A percentile compares a stretch with the other conserved stretches of the same genome.
phyloP scores from a whole-genome alignment of 1,140 invertebrate genomes.

The Lordiphosa collinella region DNA sequence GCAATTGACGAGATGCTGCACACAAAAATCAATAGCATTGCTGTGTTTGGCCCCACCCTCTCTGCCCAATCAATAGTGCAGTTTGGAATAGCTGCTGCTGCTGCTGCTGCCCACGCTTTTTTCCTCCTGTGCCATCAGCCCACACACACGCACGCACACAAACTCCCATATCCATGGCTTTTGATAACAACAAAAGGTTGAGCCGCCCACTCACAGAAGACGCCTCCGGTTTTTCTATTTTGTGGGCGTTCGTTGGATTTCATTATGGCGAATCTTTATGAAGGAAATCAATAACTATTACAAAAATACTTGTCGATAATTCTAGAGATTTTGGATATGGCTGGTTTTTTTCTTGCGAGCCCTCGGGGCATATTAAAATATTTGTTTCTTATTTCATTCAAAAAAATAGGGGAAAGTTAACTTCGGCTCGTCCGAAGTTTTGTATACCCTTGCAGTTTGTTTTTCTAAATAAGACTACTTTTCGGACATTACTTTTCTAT shows the following conservation, averaged over 20 bases:
- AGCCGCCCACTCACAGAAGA: background rate
- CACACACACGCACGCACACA: constrained; percentile 3
- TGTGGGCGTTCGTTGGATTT: constrained; percentile 26
- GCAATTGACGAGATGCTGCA: constrained; percentile 25
- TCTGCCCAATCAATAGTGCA: constrained; percentile 19
- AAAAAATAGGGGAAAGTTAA: too few species aligned
- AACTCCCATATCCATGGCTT: constrained; percentile 33
- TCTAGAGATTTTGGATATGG: too few species aligned
- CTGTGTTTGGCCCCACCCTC: constrained; percentile 7
- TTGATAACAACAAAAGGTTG: constrained; percentile 44
- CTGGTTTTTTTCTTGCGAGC: too few species aligned
- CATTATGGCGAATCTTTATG: background rate
- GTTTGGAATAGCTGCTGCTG: constrained; percentile 27
- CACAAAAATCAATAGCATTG: constrained; percentile 20
- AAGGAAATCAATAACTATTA: too few species aligned
- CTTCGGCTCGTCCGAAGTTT: too few species aligned
- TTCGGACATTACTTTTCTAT: too few species aligned
- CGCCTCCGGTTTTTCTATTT: constrained; percentile 21
- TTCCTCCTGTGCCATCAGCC: background rate
- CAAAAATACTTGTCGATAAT: too few species aligned
- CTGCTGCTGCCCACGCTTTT: constrained; percentile 4
- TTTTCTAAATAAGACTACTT: too few species aligned
- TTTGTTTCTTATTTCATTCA: too few species aligned
- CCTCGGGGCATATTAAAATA: too few species aligned
- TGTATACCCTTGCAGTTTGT: too few species aligned